phyloP scores from a whole-genome alignment of 2,797 vertebrate genomes.

The Sparidentex hasta region DNA sequence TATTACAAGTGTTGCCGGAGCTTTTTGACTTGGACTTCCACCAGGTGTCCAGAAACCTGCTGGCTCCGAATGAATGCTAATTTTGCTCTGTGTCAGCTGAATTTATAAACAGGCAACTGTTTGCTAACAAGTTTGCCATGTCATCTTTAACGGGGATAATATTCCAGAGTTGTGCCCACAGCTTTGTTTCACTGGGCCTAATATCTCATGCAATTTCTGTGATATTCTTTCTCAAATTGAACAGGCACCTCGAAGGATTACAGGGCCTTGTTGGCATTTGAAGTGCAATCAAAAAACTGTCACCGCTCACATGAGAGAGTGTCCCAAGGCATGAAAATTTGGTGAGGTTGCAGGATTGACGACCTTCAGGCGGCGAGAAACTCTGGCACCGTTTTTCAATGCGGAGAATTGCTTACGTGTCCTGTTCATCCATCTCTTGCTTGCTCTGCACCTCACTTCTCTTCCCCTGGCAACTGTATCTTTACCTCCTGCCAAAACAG shows the following conservation, averaged over 20 bases:
- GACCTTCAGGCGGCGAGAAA: slow-evolving; percentile 37
- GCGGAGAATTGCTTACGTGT: slow-evolving; percentile 20
- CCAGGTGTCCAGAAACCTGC: neutral
- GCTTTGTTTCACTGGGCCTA: neutral
- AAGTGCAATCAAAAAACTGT: slow-evolving; percentile 9
- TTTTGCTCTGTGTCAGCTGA: neutral
- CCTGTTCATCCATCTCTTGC: slow-evolving; percentile 19
- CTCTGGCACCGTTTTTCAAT: slow-evolving; percentile 30
- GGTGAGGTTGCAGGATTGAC: slow-evolving; percentile 45
- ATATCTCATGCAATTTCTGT: neutral
- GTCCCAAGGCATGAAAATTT: slow-evolving; percentile 16
- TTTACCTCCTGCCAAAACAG: slow-evolving; percentile 32
- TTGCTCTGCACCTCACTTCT: slow-evolving; percentile 41
- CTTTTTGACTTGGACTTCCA: neutral
- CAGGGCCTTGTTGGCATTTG: neutral
- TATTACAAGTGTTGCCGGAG: too few relatives aligned
- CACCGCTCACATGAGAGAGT: neutral
- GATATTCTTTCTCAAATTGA: neutral
- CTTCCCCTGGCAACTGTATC: slow-evolving; percentile 28
- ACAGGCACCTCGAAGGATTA: neutral
- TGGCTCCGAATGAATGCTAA: neutral
- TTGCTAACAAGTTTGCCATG: neutral
- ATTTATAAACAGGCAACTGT: neutral
- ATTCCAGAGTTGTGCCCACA: neutral
- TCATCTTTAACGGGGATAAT: neutral